Conservation (phyloP, 2,797 vertebrate species). For the Myiothlypis chrysogaster region DNA sequence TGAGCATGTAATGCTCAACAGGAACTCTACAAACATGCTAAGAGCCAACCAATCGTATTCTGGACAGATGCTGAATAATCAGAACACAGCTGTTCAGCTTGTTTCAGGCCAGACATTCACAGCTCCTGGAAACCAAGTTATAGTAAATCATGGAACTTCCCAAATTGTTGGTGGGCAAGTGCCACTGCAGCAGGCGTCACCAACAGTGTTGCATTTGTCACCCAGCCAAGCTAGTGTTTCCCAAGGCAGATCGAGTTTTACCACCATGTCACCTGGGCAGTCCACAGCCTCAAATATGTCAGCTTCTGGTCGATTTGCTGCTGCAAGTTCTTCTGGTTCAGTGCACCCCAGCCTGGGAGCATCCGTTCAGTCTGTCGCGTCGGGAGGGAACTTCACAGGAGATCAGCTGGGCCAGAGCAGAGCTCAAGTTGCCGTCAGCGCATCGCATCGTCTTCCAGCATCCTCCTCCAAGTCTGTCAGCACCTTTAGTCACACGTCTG, state of each 20-base stretch:
- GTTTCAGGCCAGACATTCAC: constrained; percentile 90
- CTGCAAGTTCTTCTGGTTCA: constrained; percentile 82
- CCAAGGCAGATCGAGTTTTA: constrained; percentile 75
- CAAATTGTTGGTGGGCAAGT: constrained; percentile 83
- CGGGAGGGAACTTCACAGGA: constrained; percentile 70
- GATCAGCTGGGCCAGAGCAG: constrained; percentile 75
- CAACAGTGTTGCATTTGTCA: constrained; percentile 84
- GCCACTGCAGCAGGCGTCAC: constrained; percentile 78
- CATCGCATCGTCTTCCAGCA: constrained; percentile 87
- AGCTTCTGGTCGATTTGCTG: constrained; percentile 80
- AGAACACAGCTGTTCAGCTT: constrained; percentile 88
- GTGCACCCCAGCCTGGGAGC: constrained; percentile 70
- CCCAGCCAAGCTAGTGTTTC: constrained; percentile 79
- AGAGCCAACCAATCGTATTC: constrained; percentile 83
- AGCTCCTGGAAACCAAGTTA: constrained; percentile 84
- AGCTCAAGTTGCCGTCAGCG: constrained; percentile 77
- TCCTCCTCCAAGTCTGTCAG: constrained; percentile 83
- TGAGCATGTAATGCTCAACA: constrained; percentile 81
- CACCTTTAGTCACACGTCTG: constrained; percentile 77
- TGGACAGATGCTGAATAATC: constrained; percentile 85
- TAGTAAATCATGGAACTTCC: constrained; percentile 88
- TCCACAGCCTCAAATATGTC: constrained; percentile 78
- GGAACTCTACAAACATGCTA: constrained; percentile 77
- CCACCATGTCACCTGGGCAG: constrained; percentile 66
- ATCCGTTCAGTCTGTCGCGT: constrained; percentile 69